Evolutionary conservation across 2,113 vertebrate species (phyloP), one percentile per base, ranked within the genome.

Genomic region (Greenwoodochromis staneri): DNA sequence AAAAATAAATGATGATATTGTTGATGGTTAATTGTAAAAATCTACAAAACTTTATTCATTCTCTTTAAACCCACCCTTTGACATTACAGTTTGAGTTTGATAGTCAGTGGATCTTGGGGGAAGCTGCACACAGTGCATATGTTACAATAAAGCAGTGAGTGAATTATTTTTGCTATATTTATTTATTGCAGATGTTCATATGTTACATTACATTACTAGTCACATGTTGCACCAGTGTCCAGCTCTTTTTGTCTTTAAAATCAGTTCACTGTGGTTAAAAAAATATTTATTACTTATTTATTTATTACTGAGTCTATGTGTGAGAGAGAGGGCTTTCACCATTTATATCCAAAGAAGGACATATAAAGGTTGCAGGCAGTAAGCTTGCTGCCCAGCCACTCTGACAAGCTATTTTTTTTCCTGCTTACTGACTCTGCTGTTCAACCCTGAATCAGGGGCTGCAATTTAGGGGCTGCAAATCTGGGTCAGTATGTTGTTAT

Each of bases 401-500:
- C 11, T 88, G 69, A 83, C 88, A 91, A 90, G 51, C n/a, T 14
- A 19, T 42, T 81, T 76, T 42, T 34, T 69, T 80, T 31, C 81
- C 40, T 27, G 9, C 57, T 17, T 87, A 36, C 14, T 66, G 34
- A n/a, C 17, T 59, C 19, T 55, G n/a, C 29, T 54, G 31, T 80
- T 89, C 73, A 54, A 55, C 0, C 45, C 40, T 83, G 21, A 82
- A 49, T 36, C 53, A 38, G 47, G 12, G 19, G 80, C 38, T 17
- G 82, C 24, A 19, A 96, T 98, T 97, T 89, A 34, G 57, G 19
- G 17, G 80, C 36, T 19, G 82, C 27, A n/a, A 96, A 98, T 97
- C 89, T 97, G 97, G 97, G 97, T 97, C 97, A 98, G 93, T 96
- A 96, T 97, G 95, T 95, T 92, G 80, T 92, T 94, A 94, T 94